Percentiles rank a stretch among this genome's conserved stretches.
These are phyloP conservation scores for Drosophila tani DNA, from an alignment of 1,140 invertebrate genomes.

Conservation along the genomic window DNA sequence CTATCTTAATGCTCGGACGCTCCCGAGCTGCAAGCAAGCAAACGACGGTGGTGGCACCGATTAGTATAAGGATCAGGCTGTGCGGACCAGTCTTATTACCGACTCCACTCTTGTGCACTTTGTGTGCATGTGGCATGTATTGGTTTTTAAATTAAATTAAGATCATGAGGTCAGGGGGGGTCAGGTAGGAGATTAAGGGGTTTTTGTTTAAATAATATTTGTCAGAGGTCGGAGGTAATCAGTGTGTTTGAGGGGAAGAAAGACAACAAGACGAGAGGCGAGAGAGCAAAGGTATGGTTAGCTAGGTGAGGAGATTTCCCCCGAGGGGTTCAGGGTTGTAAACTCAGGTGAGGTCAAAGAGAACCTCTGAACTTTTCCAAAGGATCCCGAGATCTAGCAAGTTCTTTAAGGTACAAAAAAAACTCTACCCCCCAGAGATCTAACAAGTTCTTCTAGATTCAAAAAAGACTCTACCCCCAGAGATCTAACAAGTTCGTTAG, in stretches of 20 bases:
- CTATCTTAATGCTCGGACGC: slow-evolving; percentile 90
- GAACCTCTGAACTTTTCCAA: background rate
- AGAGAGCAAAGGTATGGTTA: slow-evolving; percentile 57
- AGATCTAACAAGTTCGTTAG: too few relatives aligned
- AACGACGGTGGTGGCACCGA: slow-evolving; percentile 83
- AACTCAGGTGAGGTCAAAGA: background rate
- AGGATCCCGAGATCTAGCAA: too few relatives aligned
- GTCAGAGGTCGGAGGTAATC: background rate
- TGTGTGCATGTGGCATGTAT: slow-evolving; percentile 27
- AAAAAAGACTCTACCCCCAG: too few relatives aligned
- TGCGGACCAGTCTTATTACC: slow-evolving; percentile 84
- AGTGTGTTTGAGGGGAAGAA: slow-evolving; percentile 25
- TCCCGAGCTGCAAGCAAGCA: slow-evolving; percentile 90
- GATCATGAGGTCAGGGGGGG: background rate
- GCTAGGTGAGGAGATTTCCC: background rate
- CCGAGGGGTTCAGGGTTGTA: background rate
- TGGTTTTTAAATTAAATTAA: slow-evolving; percentile 12
- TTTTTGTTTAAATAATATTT: background rate
- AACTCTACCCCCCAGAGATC: too few relatives aligned
- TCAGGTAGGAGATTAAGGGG: background rate
- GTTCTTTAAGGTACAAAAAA: too few relatives aligned
- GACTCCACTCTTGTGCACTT: slow-evolving; percentile 84
- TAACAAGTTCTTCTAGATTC: too few relatives aligned
- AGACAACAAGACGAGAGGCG: slow-evolving; percentile 46
- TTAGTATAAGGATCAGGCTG: slow-evolving; percentile 81